Evolutionary conservation across 2,113 vertebrate species (phyloP), one percentile per base, ranked within the genome.

Genomic region (Malurus melanocephalus): DNA sequence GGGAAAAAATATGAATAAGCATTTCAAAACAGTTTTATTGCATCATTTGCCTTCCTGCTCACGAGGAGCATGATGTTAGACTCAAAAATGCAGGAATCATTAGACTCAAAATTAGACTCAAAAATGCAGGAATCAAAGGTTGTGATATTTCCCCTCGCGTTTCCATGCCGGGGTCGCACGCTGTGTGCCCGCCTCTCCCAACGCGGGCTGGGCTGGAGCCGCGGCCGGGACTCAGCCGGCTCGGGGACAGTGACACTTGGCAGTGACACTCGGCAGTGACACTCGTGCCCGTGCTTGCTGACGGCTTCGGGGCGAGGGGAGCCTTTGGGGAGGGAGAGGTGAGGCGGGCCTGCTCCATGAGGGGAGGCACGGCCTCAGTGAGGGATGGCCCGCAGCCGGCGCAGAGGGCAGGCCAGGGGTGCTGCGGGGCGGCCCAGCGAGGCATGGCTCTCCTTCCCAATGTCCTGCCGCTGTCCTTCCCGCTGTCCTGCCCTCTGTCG

Each of bases 71-170:
- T 6, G 45, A 32, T 13, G 8, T 53, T 74, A 77, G 65, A 78
- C n/a, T 22, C 51, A 73, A 82, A 92, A 94, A 82, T n/a, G 30
- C 38, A 92, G 82, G 35, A 87, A 79, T 87, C 49, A 76, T n/a
- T n/a, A n/a, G n/a, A n/a, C n/a, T n/a, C n/a, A n/a, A n/a, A n/a
- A n/a, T 53, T 74, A 77, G 65, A 78, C n/a, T 22, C 51, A 73
- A 82, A 92, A 94, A 82, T n/a, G 30, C 38, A 92, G 82, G 35
- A 87, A 79, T 87, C 49, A 76, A 90, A 90, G 95, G 81, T 40
- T 46, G 43, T 10, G 71, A 60, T 79, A 60, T 87, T 90, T 78
- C 80, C 80, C 38, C 45, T n/a, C 62, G 40, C 12, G 56, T 74
- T 75, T 72, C 91, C 11, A 2, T 33, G 81, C 16, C 3, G 3